phyloP scores from a whole-genome alignment of 2,888 invertebrate genomes.

The Plebejus anna region DNA sequence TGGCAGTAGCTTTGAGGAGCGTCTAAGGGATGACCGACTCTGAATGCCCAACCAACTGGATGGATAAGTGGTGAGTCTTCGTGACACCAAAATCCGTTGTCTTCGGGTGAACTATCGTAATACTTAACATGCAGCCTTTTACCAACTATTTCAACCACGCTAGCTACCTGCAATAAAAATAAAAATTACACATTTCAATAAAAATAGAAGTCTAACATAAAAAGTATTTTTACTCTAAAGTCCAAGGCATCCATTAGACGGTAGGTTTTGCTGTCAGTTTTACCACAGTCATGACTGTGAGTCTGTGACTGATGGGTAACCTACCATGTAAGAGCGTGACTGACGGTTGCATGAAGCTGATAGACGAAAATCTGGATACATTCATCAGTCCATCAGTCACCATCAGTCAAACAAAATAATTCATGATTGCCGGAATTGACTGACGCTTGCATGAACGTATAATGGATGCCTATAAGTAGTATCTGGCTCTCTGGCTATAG shows the following conservation, averaged over 20 bases:
- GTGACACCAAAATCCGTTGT: conserved; percentile 97
- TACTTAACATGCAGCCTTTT: conserved; percentile 95
- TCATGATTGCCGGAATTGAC: too few relatives aligned
- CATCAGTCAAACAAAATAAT: too few relatives aligned
- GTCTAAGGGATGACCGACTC: conserved; percentile 92
- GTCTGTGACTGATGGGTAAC: too few relatives aligned
- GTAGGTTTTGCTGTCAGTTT: too few relatives aligned
- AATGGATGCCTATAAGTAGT: neutral
- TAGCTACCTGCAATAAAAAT: conserved; percentile 82
- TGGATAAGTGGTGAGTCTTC: conserved; percentile 96
- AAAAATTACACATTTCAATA: neutral
- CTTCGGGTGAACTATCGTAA: conserved; percentile 88
- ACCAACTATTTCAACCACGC: conserved; percentile 93
- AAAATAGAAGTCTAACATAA: neutral
- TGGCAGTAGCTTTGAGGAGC: conserved; percentile 90
- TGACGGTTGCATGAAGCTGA: too few relatives aligned
- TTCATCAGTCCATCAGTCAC: too few relatives aligned
- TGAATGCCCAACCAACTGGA: conserved; percentile 97
- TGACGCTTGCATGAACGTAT: too few relatives aligned
- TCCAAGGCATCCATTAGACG: too few relatives aligned
- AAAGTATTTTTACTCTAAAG: neutral
- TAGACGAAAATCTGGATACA: too few relatives aligned
- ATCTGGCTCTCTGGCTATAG: neutral
- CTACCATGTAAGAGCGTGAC: too few relatives aligned
- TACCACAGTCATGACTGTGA: too few relatives aligned